Evolutionary conservation across 1,140 invertebrate species (phyloP), one percentile per base, ranked within the genome.

Genomic region (Triops cancriformis): DNA sequence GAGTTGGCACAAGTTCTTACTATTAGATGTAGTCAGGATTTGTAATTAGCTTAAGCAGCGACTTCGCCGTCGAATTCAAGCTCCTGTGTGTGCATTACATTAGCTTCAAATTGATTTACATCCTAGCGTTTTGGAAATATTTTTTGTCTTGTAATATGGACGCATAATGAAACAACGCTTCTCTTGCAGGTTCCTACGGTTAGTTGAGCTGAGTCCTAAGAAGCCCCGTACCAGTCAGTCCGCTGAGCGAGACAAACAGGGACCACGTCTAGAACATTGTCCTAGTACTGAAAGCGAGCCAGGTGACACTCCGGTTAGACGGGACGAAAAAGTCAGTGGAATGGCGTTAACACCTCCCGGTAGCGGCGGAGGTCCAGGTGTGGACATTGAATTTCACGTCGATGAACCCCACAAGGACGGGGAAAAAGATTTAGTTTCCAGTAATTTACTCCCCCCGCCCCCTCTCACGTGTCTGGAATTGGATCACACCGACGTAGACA

Each of bases 281-380:
- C 51, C 51, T 23, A 64, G 51, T 23, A 64, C 14, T 64, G 51
- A 64, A 18, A 64, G 51, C 18, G 51, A 64, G 23, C 51, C 51
- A 23, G 51, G 51, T 18, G 51, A 64, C 51, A 1, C 51, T 10
- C 51, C 51, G 10, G 51, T 9, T n/a, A 64, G 18, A 9, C 51
- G 51, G 51, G 51, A 64, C 14, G 5, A 45, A 11, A 45, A 11
- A 11, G 23, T 64, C 51, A 64, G 14, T 23, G 51, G 51, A 64
- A n/a, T 64, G 51, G 51, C 14, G 14, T 64, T 64, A 64, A 23
- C 77, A 9, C 77, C 77, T 18, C 72, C 77, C 0, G 77, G 77
- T 18, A 74, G 77, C 42, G 77, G 77, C 18, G 77, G 77, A 26
- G 77, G 77, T 37, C 77, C 77, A 31, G 77, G 77, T 45, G 77